phyloP scores from a whole-genome alignment of 2,797 vertebrate genomes.

The Chanos chanos region DNA sequence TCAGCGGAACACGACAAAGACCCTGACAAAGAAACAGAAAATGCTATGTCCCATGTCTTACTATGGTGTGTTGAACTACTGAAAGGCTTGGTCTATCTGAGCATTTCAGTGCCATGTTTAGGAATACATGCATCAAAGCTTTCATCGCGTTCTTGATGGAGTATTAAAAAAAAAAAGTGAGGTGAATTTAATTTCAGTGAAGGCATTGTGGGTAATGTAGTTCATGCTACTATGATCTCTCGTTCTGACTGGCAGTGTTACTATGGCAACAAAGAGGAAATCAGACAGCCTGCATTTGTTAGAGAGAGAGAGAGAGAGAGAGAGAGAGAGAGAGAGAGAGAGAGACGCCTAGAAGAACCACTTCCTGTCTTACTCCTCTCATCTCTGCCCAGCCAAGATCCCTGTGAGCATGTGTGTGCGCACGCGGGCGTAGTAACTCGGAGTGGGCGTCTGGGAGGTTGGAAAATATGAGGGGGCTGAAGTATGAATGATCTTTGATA shows the following conservation, averaged over 20 bases:
- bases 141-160: too few species aligned
- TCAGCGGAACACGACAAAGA: too few species aligned
- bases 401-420: constrained; percentile 38
- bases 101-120: too few species aligned
- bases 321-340: not conserved
- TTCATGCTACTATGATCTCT: constrained; percentile 16
- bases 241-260: too few species aligned
- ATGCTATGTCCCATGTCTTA: too few species aligned
- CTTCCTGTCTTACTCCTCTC: constrained; percentile 39
- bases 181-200: not conserved
- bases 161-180: too few species aligned
- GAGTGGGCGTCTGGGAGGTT: constrained; percentile 17
- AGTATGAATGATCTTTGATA: not conserved
- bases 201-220: constrained; percentile 33
- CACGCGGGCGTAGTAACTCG: constrained; percentile 18
- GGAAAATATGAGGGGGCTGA: constrained; percentile 33
- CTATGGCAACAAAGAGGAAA: too few species aligned
- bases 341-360: constrained; percentile 27
- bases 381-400: constrained; percentile 25
- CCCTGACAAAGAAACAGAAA: too few species aligned
- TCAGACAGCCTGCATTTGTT: constrained; percentile 12
- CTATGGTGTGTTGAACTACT: too few species aligned
- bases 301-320: constrained; percentile 3
- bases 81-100: too few species aligned
- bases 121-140: too few species aligned